Base-by-base conservation (phyloP, 2,797 vertebrate genomes). In the Channa striata region DNA sequence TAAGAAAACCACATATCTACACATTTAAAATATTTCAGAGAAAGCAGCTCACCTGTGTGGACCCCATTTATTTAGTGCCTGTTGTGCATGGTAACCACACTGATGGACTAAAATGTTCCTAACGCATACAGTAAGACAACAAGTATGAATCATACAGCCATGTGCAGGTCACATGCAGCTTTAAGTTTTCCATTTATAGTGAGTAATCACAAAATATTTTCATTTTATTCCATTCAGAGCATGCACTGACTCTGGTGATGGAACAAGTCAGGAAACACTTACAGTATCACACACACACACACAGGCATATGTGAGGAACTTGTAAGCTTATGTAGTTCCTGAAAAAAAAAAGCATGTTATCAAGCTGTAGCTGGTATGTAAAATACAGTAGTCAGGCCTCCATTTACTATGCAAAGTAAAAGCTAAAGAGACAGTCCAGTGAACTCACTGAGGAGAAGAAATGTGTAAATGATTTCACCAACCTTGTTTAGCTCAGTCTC, bases 401-500 rank as follows among this genome's bases (percentile, higher is more conserved):
- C 47, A 39, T 72, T 72, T 37, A 50, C 68, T 37, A 87, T 90
- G 83, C 84, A 90, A 87, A 90, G 68, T 72, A 57, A 68, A 72
- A 65, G 64, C 58, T 54, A 63, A 60, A 81, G 60, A 80, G 65
- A 74, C 50, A 58, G 63, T 56, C 51, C 30, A 34, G 9, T 60
- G 65, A 72, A 74, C 46, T 66, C 52, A 43, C 58, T 7, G 39
- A 53, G 56, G 36, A 84, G 36, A 73, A 42, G 40, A 77, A 61
- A 85, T 13, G 61, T 76, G 70, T 59, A 66, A 90, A 69, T 68
- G 74, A 89, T 87, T 79, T 47, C 68, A 81, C 61, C 42, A 80
- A 79, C 77, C 74, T 82, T 65, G 51, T 83, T 67, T 50, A 72
- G 49, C 49, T 81, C 64, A 67, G 61, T 54, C 59, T 64, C 53